Percentiles rank a stretch among this genome's conserved stretches.
Evolutionary conservation across 2,797 vertebrate species (phyloP).

Genomic region (Euthynnus affinis): DNA sequence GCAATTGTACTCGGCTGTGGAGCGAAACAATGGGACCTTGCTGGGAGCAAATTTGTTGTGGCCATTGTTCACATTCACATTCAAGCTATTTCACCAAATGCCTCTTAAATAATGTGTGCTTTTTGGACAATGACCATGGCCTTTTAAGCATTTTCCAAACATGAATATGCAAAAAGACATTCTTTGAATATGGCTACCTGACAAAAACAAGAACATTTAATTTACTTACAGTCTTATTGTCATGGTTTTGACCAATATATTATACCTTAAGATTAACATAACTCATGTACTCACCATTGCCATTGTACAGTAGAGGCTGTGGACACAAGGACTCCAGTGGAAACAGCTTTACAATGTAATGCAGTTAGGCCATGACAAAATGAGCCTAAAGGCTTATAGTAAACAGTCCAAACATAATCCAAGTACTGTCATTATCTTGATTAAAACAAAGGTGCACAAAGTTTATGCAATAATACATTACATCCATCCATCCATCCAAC

Average conservation of each 20-base stretch:
- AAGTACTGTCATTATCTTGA: neutral
- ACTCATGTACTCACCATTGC: neutral
- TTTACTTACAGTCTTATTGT: neutral
- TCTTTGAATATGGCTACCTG: neutral
- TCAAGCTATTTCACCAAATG: conserved; percentile 36
- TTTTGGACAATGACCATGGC: conserved; percentile 20
- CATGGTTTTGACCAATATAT: neutral
- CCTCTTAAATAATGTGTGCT: conserved; percentile 13
- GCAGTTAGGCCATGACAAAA: neutral
- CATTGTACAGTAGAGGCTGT: neutral
- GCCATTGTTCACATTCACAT: conserved; percentile 50
- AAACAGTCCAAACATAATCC: neutral
- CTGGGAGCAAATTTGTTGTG: conserved; percentile 48
- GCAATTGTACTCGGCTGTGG: conserved; percentile 46
- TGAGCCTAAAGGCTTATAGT: neutral
- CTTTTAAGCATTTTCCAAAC: conserved; percentile 23
- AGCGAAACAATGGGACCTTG: conserved; percentile 50
- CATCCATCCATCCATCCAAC: neutral
- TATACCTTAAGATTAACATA: neutral
- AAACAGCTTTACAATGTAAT: neutral
- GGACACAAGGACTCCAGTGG: neutral
- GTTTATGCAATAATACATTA: neutral
- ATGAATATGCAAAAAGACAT: conserved; percentile 13
- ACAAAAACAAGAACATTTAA: neutral
- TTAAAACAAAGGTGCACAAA: neutral